Percentiles rank a stretch among this genome's conserved stretches.
These are phyloP conservation scores for Macquaria ambigua DNA, from an alignment of 2,113 vertebrate species.

Conservation along the genomic window DNA sequence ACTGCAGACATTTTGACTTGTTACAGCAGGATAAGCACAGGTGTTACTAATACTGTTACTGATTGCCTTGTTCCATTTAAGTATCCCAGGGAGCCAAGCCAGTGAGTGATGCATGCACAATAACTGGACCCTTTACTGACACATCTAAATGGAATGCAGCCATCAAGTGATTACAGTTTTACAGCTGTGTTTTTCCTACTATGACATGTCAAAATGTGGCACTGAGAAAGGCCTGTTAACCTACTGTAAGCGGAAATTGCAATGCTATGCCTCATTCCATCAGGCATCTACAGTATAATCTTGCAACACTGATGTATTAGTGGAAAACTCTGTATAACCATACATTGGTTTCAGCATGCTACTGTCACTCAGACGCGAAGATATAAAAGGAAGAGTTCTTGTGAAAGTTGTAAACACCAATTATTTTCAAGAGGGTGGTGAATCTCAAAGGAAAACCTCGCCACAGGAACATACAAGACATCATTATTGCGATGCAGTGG, in stretches of 20 bases:
- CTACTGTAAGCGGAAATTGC: neutral
- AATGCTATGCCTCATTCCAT: neutral
- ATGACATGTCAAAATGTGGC: neutral
- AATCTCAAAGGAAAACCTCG: conserved; percentile 9
- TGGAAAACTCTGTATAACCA: neutral
- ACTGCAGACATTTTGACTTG: neutral
- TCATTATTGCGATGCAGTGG: neutral
- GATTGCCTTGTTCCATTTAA: neutral
- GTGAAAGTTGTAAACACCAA: conserved; percentile 18
- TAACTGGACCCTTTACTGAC: conserved; percentile 7
- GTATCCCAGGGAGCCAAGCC: neutral
- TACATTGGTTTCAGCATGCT: neutral
- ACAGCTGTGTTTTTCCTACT: neutral
- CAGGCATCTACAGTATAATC: neutral
- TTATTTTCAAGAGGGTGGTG: conserved; percentile 8
- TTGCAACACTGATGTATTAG: neutral
- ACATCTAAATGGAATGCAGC: conserved; percentile 9
- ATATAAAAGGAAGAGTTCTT: neutral
- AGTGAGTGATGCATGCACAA: neutral
- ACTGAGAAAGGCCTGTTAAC: neutral
- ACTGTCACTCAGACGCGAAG: neutral
- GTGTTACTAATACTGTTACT: neutral
- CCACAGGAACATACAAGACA: neutral
- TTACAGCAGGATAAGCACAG: neutral
- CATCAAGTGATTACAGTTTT: neutral